Evolutionary conservation across 2,888 invertebrate species (phyloP).

Genomic region (Cephus nigrinus): DNA sequence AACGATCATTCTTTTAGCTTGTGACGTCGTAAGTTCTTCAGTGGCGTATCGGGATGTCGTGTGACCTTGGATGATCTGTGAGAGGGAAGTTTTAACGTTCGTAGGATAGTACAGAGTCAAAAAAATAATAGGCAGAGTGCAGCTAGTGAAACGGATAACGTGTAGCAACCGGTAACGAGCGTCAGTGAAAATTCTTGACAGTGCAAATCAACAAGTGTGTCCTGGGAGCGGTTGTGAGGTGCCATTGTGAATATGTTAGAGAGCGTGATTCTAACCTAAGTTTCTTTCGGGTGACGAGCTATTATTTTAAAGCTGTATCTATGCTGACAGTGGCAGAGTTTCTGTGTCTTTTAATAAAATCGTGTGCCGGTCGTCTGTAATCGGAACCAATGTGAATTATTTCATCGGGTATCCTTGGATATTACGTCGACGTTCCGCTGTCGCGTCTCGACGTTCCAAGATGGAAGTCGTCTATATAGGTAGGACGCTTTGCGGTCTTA

Average conservation of each 20-base stretch:
- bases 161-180: not conserved
- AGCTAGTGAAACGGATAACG: not conserved
- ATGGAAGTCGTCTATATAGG: slow-evolving; percentile 65
- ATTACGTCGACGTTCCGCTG: slow-evolving; percentile 39
- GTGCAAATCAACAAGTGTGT: slow-evolving; percentile 42
- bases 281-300: not conserved
- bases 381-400: not conserved
- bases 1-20: not conserved
- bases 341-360: not conserved
- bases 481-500: slow-evolving; percentile 17
- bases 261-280: slow-evolving; percentile 2
- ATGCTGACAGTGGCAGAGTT: slow-evolving; percentile 30
- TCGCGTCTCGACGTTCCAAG: slow-evolving; percentile 48
- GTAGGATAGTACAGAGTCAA: not conserved
- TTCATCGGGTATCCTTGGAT: slow-evolving; percentile 38
- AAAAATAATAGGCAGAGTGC: not conserved
- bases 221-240: not conserved
- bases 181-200: not conserved
- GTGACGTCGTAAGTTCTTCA: not conserved
- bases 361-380: not conserved
- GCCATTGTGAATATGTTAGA: not conserved
- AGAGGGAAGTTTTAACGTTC: not conserved
- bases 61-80: not conserved
- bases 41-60: not conserved
- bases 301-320: not conserved